Conservation (phyloP, 2,888 invertebrate genomes). For the Hirtodrosophila duncani region DNA sequence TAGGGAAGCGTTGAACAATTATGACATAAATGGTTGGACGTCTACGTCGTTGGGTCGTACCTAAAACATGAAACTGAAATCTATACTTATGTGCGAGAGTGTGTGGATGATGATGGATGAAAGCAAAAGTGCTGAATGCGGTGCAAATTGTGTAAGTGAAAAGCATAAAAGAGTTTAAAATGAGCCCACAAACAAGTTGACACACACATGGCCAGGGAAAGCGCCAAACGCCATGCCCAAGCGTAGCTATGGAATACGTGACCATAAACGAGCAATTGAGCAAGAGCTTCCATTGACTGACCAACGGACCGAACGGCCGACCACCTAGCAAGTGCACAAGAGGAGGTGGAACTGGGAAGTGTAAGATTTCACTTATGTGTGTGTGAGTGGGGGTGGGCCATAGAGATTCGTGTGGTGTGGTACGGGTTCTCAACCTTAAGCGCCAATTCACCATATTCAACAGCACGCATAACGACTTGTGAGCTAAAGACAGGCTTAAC, state of each 20-base stretch:
- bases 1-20: slow-evolving; percentile 39
- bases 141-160: slow-evolving; percentile 37
- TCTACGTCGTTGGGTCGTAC: slow-evolving; percentile 7
- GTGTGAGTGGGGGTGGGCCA: too few relatives aligned
- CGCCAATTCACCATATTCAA: too few relatives aligned
- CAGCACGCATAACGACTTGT: too few relatives aligned
- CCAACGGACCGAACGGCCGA: too few relatives aligned
- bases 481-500: too few relatives aligned
- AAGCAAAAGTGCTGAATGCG: slow-evolving; percentile 60
- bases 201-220: slow-evolving; percentile 24
- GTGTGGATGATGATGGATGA: slow-evolving; percentile 16
- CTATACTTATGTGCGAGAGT: slow-evolving; percentile 19
- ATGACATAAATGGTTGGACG: slow-evolving; percentile 50
- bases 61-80: slow-evolving; percentile 47
- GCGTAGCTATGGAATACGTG: slow-evolving; percentile 8
- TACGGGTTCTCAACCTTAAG: too few relatives aligned
- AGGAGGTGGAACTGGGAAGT: too few relatives aligned
- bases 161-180: slow-evolving; percentile 25
- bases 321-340: too few relatives aligned
- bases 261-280: slow-evolving; percentile 8
- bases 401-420: too few relatives aligned
- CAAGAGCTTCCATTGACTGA: background rate
- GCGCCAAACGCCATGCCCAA: too few relatives aligned
- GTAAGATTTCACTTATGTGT: too few relatives aligned
- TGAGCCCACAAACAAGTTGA: slow-evolving; percentile 18